phyloP scores from a whole-genome alignment of 53 echinoderm and acorn worm species.

The Crossaster papposus region DNA sequence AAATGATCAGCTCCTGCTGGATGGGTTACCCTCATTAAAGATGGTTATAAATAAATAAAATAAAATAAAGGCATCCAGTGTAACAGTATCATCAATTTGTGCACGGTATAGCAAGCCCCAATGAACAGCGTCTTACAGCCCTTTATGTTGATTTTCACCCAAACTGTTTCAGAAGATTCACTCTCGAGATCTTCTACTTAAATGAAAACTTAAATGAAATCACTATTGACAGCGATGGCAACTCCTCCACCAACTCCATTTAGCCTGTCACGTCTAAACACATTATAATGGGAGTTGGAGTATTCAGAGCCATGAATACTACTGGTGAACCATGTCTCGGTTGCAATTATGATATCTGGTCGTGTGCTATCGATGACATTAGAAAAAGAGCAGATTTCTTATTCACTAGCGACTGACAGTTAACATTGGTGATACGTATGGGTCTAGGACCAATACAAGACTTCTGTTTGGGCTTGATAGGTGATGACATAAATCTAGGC shows the following conservation, averaged over 20 bases:
- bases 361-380: conserved; percentile 53
- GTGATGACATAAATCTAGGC: conserved; percentile 35
- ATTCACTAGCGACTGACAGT: conserved; percentile 44
- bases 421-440: conserved; percentile 28
- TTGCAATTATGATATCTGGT: conserved; percentile 56
- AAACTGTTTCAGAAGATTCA: not conserved
- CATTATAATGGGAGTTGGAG: no score
- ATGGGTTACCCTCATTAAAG: no score
- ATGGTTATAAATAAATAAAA: no score
- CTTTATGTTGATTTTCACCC: conserved; percentile 50
- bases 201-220: conserved; percentile 20
- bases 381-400: conserved; percentile 29
- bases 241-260: conserved; percentile 34
- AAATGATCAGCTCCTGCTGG: no score
- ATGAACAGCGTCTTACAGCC: conserved; percentile 4
- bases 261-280: conserved; percentile 35
- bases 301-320: no score
- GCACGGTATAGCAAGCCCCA: conserved; percentile 37
- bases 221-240: conserved; percentile 31
- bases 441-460: conserved; percentile 36
- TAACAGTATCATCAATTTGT: conserved; percentile 14
- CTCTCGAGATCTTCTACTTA: conserved; percentile 14
- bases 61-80: conserved; percentile 30
- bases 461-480: conserved; percentile 37
- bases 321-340: conserved; percentile 58